Percentiles rank a stretch among this genome's conserved stretches.
phyloP scores from a whole-genome alignment of 2,113 vertebrate genomes.

The Psettodes erumei region DNA sequence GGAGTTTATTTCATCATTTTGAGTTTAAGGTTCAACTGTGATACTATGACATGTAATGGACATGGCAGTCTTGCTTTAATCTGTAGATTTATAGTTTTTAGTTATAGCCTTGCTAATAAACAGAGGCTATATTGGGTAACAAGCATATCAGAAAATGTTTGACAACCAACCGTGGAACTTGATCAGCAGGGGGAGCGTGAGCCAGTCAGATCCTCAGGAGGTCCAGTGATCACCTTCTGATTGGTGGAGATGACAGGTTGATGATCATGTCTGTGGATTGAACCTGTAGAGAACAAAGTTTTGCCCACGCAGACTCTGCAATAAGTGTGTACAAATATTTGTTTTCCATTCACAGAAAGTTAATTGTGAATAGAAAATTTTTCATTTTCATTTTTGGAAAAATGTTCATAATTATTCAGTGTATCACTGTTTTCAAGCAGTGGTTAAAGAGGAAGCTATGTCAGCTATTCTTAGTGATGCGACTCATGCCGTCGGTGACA shows the following conservation, averaged over 20 bases:
- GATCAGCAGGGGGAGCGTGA: constrained; percentile 82
- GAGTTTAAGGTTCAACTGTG: neutral
- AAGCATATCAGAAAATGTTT: neutral
- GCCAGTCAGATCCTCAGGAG: constrained; percentile 80
- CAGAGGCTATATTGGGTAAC: neutral
- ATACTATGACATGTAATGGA: neutral
- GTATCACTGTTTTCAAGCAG: neutral
- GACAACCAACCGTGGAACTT: constrained; percentile 84
- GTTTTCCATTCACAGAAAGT: neutral
- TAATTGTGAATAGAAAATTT: too few species aligned
- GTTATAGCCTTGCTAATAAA: neutral
- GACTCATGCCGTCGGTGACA: neutral
- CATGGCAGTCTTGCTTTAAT: neutral
- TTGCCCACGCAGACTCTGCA: neutral
- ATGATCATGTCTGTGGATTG: constrained; percentile 79
- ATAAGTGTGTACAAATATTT: neutral
- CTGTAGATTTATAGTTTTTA: neutral
- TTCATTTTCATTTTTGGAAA: too few species aligned
- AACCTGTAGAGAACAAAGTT: constrained; percentile 62
- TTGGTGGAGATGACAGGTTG: constrained; percentile 87
- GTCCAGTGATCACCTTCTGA: constrained; percentile 75
- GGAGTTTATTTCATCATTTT: neutral
- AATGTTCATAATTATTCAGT: neutral
- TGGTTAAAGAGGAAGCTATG: neutral
- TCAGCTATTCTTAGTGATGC: neutral